Conservation (phyloP, 2,888 invertebrate genomes). For the Folsomia candida region DNA sequence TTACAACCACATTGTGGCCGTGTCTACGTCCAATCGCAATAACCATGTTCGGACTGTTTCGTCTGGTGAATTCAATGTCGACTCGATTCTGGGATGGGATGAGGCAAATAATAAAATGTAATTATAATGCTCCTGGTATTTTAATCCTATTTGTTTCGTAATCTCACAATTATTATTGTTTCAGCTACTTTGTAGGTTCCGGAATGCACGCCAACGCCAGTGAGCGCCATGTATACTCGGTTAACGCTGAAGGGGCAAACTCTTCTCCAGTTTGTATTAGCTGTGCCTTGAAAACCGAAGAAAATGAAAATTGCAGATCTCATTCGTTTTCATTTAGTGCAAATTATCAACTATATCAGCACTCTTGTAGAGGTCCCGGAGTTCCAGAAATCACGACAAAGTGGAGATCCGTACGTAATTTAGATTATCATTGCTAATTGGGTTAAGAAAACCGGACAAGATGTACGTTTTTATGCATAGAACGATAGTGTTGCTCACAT, state of each 20-base stretch:
- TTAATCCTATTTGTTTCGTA: not conserved
- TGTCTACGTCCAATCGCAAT: not conserved
- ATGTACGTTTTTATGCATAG: not conserved
- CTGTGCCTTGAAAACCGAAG: slow-evolving; percentile 63
- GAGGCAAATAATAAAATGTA: slow-evolving; percentile 48
- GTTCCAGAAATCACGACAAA: slow-evolving; percentile 66
- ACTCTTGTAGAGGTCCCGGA: slow-evolving; percentile 80
- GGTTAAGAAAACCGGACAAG: not conserved
- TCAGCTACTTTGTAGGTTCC: slow-evolving; percentile 33
- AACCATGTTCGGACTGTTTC: slow-evolving; percentile 58
- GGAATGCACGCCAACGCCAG: slow-evolving; percentile 66
- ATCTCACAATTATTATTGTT: not conserved
- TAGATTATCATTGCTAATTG: not conserved
- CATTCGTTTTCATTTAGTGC: slow-evolving; percentile 68
- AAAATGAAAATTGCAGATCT: slow-evolving; percentile 61
- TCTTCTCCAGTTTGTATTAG: slow-evolving; percentile 67
- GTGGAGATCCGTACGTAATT: slow-evolving; percentile 8
- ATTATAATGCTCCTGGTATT: not conserved
- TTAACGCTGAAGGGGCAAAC: slow-evolving; percentile 59
- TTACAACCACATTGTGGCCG: slow-evolving; percentile 52
- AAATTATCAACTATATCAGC: slow-evolving; percentile 66
- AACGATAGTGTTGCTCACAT: slow-evolving; percentile 11
- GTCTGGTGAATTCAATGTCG: slow-evolving; percentile 68
- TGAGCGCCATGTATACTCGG: slow-evolving; percentile 75
- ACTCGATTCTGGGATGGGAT: slow-evolving; percentile 72